Evolutionary conservation across 2,888 invertebrate species (phyloP).

Genomic region (Clivina fossor): DNA sequence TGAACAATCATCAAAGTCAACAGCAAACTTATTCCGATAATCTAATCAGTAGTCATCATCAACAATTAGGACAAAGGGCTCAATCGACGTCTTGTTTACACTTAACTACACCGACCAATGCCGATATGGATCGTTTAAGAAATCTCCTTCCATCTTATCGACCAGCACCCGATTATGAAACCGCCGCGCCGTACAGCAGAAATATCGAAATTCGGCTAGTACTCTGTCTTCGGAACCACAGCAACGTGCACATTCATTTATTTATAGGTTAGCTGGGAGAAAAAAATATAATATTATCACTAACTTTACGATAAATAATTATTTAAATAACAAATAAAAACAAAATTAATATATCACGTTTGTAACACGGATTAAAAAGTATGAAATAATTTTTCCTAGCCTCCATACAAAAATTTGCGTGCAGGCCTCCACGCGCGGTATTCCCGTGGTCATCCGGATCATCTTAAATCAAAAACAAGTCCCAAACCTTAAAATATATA

Average conservation of each 20-base stretch:
- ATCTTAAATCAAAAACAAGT: no score
- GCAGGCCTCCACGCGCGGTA: no score
- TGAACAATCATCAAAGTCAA: constrained; percentile 39
- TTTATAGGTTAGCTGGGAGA: no score
- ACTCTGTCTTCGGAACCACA: constrained; percentile 51
- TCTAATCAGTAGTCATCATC: constrained; percentile 37
- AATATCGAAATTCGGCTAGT: constrained; percentile 67
- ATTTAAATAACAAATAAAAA: no score
- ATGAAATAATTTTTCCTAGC: no score
- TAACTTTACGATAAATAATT: no score
- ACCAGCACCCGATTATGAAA: constrained; percentile 93
- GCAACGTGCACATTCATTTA: constrained; percentile 52
- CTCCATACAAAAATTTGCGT: no score
- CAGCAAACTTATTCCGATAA: constrained; percentile 36
- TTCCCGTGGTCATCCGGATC: no score
- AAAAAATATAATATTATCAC: no score
- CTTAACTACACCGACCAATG: constrained; percentile 52
- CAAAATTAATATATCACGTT: no score
- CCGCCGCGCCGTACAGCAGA: constrained; percentile 87
- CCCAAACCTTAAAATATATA: no score
- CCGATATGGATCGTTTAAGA: constrained; percentile 61
- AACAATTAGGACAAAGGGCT: constrained; percentile 56
- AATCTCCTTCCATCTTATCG: constrained; percentile 82
- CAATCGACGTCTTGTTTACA: constrained; percentile 69
- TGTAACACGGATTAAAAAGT: no score